phyloP scores from a whole-genome alignment of 2,113 vertebrate genomes.

The Synchiropus splendidus region DNA sequence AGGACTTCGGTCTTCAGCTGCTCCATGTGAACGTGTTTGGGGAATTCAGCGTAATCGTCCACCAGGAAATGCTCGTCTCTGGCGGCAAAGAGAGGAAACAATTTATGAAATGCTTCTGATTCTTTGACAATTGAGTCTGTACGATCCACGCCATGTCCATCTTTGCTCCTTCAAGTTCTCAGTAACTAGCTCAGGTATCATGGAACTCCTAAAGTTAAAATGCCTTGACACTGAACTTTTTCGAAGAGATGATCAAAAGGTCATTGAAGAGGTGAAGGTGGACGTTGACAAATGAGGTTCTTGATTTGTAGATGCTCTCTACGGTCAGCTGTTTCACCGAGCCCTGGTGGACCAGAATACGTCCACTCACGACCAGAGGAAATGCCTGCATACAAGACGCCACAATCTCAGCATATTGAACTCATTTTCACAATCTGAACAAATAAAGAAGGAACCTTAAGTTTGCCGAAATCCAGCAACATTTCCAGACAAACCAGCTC shows the following conservation, averaged over 20 bases:
- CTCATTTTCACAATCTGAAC: background rate
- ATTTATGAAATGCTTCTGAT: too few species aligned
- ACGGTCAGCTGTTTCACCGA: slow-evolving; percentile 50
- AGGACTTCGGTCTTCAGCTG: slow-evolving; percentile 42
- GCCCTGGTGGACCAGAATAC: slow-evolving; percentile 61
- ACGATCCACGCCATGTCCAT: too few species aligned
- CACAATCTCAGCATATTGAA: too few species aligned
- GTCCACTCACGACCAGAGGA: slow-evolving; percentile 61
- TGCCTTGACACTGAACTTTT: slow-evolving; percentile 59
- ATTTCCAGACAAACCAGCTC: slow-evolving; percentile 65
- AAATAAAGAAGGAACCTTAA: slow-evolving; percentile 53
- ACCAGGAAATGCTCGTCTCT: slow-evolving; percentile 63
- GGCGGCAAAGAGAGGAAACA: background rate
- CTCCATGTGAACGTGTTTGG: slow-evolving; percentile 43
- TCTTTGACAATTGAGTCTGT: too few species aligned
- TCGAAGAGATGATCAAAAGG: slow-evolving; percentile 59
- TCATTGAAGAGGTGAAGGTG: slow-evolving; percentile 66
- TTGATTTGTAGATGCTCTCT: slow-evolving; percentile 18
- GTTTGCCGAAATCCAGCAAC: slow-evolving; percentile 58
- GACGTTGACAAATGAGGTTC: slow-evolving; percentile 40
- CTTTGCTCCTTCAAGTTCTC: too few species aligned
- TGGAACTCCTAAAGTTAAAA: too few species aligned
- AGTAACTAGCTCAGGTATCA: too few species aligned
- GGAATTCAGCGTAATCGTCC: slow-evolving; percentile 58
- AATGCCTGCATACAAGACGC: slow-evolving; percentile 40